Conservation (phyloP, 2,888 invertebrate genomes). For the Drosophila nigritarsus region DNA sequence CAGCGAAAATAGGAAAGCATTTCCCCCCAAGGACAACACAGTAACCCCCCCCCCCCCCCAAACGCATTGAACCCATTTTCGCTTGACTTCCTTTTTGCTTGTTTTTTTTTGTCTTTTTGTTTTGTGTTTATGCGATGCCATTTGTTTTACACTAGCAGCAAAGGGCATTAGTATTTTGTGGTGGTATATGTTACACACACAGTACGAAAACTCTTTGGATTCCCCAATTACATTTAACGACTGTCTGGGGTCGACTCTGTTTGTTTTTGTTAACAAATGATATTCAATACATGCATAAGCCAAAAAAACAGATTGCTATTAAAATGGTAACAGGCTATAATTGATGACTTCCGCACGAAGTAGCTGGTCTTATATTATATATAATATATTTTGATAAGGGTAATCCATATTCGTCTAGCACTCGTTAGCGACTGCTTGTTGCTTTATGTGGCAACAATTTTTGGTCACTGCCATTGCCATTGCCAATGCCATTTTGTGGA, state of each 20-base stretch:
- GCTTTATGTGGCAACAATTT: slow-evolving; percentile 23
- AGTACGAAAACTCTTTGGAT: neutral
- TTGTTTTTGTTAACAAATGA: neutral
- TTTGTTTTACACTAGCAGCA: neutral
- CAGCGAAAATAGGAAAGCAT: slow-evolving; percentile 23
- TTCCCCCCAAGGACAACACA: neutral
- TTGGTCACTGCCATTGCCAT: slow-evolving; percentile 27
- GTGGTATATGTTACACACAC: neutral
- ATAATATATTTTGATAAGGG: neutral
- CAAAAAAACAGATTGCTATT: neutral
- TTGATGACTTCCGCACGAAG: neutral
- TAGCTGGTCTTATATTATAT: neutral
- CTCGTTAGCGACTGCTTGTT: neutral
- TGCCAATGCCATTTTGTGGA: slow-evolving; percentile 19
- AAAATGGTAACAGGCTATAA: slow-evolving; percentile 1
- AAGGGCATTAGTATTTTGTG: neutral
- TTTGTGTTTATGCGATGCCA: slow-evolving; percentile 34
- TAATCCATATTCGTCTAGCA: slow-evolving; percentile 19
- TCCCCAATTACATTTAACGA: neutral
- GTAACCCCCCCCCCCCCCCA: neutral
- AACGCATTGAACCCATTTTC: slow-evolving; percentile 63
- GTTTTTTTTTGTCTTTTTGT: neutral
- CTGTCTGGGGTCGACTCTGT: neutral
- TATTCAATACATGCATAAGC: neutral
- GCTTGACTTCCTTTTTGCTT: slow-evolving; percentile 65